phyloP scores from a whole-genome alignment of 2,888 invertebrate species.

The Cartodere bifasciata region DNA sequence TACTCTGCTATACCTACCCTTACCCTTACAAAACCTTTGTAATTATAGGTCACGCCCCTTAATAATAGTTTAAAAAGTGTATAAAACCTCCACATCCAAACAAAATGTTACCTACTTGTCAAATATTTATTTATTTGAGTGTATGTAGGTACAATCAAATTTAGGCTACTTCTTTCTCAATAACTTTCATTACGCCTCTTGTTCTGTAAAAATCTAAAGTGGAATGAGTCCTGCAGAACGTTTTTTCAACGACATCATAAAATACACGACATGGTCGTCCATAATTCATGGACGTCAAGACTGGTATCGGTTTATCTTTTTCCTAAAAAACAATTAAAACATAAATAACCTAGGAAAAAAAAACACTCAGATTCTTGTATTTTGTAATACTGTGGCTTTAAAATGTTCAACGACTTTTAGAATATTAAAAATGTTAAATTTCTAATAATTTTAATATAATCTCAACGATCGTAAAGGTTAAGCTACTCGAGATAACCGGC shows the following conservation, averaged over 20 bases:
- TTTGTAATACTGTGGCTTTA: no score
- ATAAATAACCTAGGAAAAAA: neutral
- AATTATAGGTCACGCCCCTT: no score
- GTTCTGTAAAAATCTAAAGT: conserved; percentile 26
- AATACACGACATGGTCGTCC: conserved; percentile 25
- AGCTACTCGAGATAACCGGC: no score
- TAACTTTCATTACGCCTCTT: conserved; percentile 21
- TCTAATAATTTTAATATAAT: no score
- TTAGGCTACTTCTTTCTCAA: conserved; percentile 14
- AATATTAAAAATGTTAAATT: no score
- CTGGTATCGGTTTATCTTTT: conserved; percentile 30
- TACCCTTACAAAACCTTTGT: no score
- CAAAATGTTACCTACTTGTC: conserved; percentile 9
- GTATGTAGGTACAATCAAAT: neutral
- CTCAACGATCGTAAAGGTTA: no score
- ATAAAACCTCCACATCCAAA: no score
- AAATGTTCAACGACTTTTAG: no score
- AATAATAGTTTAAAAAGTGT: no score
- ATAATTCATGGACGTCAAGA: conserved; percentile 28
- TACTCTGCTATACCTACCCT: no score
- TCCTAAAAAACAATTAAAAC: conserved; percentile 25
- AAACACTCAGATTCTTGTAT: no score
- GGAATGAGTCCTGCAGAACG: conserved; percentile 22
- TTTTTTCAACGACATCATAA: conserved; percentile 23
- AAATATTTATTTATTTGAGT: conserved; percentile 2